Evolutionary conservation across 2,888 invertebrate species (phyloP).

Genomic region (Rhagophthalmus giganteus): DNA sequence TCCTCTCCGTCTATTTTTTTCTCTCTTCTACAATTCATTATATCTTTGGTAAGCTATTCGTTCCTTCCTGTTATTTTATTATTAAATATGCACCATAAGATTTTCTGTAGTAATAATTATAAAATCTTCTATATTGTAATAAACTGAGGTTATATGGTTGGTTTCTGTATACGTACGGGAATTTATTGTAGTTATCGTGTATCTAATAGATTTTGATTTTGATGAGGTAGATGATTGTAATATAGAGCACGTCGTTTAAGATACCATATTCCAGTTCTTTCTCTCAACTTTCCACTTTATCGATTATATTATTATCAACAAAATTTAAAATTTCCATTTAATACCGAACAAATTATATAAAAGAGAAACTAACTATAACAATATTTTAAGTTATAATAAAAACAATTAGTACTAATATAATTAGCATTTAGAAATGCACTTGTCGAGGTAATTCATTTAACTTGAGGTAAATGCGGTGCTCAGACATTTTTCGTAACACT

Average conservation of each 20-base stretch:
- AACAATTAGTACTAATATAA: conserved; percentile 16
- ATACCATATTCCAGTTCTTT: conserved; percentile 50
- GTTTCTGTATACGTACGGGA: conserved; percentile 52
- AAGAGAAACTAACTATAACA: conserved; percentile 27
- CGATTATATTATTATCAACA: conserved; percentile 28
- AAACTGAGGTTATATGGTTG: conserved; percentile 49
- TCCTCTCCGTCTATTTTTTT: conserved; percentile 10
- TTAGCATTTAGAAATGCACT: conserved; percentile 40
- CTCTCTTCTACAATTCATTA: conserved; percentile 27
- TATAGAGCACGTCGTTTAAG: conserved; percentile 50
- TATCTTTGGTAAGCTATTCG: conserved; percentile 22
- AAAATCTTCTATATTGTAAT: conserved; percentile 30
- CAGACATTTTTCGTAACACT: conserved; percentile 36
- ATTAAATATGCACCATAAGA: conserved; percentile 27
- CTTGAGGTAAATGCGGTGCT: conserved; percentile 32
- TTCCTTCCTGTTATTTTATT: conserved; percentile 11
- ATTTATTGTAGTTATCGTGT: conserved; percentile 50
- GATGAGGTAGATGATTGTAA: conserved; percentile 56
- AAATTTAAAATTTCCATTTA: conserved; percentile 33
- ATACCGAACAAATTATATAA: conserved; percentile 35
- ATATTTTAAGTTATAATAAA: conserved; percentile 25
- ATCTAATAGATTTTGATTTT: conserved; percentile 55
- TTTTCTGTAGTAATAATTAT: conserved; percentile 21
- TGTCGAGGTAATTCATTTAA: conserved; percentile 45
- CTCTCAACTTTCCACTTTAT: conserved; percentile 50